Conservation (phyloP, 2,888 invertebrate genomes). For the Phasia obesa region DNA sequence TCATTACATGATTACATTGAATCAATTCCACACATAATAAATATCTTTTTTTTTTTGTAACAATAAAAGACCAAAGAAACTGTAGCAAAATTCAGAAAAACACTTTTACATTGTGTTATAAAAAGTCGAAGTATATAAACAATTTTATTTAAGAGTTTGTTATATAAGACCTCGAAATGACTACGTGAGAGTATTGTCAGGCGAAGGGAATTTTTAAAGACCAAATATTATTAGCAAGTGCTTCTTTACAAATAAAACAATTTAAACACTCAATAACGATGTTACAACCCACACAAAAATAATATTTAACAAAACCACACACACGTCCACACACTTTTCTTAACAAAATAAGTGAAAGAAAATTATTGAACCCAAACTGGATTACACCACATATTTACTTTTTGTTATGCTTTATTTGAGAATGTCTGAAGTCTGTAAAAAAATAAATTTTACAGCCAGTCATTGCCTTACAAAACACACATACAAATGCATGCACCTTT, state of each 20-base stretch:
- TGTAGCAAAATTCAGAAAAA: too few species aligned
- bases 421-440: not conserved
- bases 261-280: not conserved
- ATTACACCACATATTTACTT: slow-evolving; percentile 20
- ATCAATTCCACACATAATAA: slow-evolving; percentile 59
- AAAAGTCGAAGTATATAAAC: too few species aligned
- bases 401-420: not conserved
- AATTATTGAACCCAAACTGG: slow-evolving; percentile 22
- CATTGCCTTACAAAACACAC: not conserved
- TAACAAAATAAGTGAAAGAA: not conserved
- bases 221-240: not conserved
- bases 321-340: slow-evolving; percentile 1
- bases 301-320: not conserved
- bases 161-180: not conserved
- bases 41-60: slow-evolving; percentile 43
- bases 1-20: slow-evolving; percentile 44
- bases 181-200: not conserved
- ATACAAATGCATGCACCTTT: not conserved
- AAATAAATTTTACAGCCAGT: not conserved
- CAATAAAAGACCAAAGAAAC: not conserved
- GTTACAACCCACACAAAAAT: not conserved
- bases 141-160: not conserved
- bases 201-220: not conserved
- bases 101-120: not conserved
- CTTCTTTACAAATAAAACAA: not conserved